Conservation (phyloP, 2,113 vertebrate species). For the Aepyceros melampus region DNA sequence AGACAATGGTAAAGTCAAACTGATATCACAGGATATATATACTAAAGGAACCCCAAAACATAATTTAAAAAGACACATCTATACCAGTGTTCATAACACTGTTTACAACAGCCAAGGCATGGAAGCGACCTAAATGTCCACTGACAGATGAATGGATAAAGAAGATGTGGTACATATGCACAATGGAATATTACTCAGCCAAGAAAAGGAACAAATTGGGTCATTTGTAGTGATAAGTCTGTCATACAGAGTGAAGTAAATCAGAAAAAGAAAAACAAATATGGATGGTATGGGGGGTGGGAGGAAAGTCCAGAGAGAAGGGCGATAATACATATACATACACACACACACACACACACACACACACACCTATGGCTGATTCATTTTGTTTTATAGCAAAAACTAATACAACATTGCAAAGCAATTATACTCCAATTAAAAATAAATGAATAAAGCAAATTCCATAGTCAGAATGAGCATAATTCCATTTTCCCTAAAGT, state of each 20-base stretch:
- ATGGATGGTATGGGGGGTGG: background rate
- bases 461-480: background rate
- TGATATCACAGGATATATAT: background rate
- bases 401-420: background rate
- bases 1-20: background rate
- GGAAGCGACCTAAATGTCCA: background rate
- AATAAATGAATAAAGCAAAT: background rate
- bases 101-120: background rate
- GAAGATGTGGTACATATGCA: background rate
- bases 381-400: background rate
- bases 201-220: background rate
- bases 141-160: background rate
- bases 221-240: background rate
- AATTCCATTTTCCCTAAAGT: background rate
- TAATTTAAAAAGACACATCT: background rate
- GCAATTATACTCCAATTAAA: background rate
- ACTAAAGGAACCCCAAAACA: background rate
- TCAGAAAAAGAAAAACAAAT: background rate
- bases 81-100: background rate
- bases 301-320: background rate
- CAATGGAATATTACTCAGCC: background rate
- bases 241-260: background rate
- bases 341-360: too few relatives aligned
- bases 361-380: background rate
- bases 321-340: accelerated